These are phyloP conservation scores for Aporophyla lueneburgensis DNA, from an alignment of 2,888 invertebrate species.

Conservation along the genomic window DNA sequence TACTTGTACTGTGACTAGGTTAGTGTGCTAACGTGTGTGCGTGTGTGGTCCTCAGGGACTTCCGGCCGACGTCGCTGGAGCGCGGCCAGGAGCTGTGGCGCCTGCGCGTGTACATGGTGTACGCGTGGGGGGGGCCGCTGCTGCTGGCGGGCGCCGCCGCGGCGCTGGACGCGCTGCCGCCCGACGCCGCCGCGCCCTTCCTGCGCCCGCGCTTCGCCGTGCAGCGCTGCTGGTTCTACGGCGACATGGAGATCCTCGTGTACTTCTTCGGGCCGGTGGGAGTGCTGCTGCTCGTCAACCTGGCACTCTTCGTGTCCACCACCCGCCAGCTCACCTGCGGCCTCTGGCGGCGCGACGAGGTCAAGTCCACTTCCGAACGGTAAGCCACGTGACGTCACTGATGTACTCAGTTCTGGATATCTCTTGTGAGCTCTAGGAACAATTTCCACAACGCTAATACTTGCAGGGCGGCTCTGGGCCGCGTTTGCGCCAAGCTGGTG, in stretches of 20 bases:
- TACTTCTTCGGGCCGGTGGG: conserved; percentile 97
- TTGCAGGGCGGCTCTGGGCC: conserved; percentile 93
- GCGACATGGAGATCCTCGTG: conserved; percentile 95
- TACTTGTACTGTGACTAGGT: not conserved
- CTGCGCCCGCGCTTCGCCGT: conserved; percentile 95
- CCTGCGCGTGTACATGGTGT: conserved; percentile 94
- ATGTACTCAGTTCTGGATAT: too few species aligned
- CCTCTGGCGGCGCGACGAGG: conserved; percentile 96
- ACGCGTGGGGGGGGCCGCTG: conserved; percentile 96
- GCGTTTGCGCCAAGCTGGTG: conserved; percentile 96
- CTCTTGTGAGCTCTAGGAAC: not conserved
- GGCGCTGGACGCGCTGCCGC: conserved; percentile 92
- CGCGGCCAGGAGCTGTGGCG: conserved; percentile 96
- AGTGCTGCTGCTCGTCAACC: conserved; percentile 94
- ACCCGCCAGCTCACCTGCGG: conserved; percentile 96
- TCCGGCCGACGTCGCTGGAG: conserved; percentile 96
- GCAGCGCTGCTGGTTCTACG: conserved; percentile 96
- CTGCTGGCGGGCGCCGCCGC: conserved; percentile 94
- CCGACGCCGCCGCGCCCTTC: conserved; percentile 90
- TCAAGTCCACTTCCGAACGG: conserved; percentile 93
- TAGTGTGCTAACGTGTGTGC: conserved; percentile 3
- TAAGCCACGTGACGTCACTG: conserved; percentile 59
- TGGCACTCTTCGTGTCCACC: conserved; percentile 95
- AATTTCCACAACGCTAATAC: not conserved
- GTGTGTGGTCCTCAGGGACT: conserved; percentile 91